Evolutionary conservation across 2,113 vertebrate species (phyloP).

Genomic region (Sminthopsis crassicaudata): DNA sequence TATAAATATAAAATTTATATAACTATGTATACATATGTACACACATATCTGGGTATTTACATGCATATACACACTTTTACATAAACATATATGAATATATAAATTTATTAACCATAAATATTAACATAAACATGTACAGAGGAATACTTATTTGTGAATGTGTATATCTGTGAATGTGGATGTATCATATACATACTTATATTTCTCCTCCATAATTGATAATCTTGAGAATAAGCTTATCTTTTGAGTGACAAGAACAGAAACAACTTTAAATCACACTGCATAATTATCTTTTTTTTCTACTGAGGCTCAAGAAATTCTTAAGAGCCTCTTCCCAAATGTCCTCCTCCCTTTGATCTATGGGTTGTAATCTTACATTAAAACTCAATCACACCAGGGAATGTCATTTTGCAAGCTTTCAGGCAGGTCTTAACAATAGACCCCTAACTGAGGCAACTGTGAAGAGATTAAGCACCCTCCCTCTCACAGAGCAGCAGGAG

Average conservation of each 20-base stretch:
- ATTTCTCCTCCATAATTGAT: neutral
- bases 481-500: constrained; percentile 73
- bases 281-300: constrained; percentile 80
- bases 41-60: no score
- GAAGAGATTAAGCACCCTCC: constrained; percentile 81
- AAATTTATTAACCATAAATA: no score
- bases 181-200: neutral
- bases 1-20: constrained; percentile 19
- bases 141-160: no score
- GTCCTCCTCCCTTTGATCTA: constrained; percentile 81
- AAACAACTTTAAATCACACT: constrained; percentile 79
- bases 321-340: constrained; percentile 73
- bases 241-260: constrained; percentile 70
- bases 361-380: constrained; percentile 79
- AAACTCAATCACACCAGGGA: constrained; percentile 79
- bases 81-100: no score
- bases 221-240: constrained; percentile 56
- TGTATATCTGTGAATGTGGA: neutral
- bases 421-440: constrained; percentile 79
- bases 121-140: no score
- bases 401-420: constrained; percentile 80
- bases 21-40: neutral
- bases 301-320: constrained; percentile 79
- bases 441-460: constrained; percentile 69
- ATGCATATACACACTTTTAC: no score